These are phyloP conservation scores for Ictalurus punctatus DNA, from an alignment of 2,113 vertebrate genomes.

Conservation along the genomic window DNA sequence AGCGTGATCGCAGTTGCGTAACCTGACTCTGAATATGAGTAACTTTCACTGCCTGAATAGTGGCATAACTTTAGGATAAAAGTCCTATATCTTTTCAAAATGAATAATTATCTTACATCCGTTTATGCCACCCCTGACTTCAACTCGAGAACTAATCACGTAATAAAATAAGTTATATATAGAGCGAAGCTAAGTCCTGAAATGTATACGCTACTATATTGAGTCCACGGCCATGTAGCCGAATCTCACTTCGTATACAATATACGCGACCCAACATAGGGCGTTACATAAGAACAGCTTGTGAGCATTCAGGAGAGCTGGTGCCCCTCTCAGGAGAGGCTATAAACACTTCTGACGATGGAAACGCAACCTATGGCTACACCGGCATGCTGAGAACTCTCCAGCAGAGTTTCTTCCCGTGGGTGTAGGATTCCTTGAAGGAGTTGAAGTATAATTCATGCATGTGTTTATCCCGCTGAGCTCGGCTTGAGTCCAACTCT, in stretches of 20 bases:
- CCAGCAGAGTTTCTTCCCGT: neutral
- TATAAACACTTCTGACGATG: neutral
- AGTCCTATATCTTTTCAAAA: too few species aligned
- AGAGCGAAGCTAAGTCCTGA: neutral
- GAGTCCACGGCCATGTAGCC: too few species aligned
- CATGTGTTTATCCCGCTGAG: conserved; percentile 14
- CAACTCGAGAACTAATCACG: neutral
- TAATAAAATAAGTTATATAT: neutral
- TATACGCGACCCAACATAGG: too few species aligned
- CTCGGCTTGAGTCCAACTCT: conserved; percentile 7
- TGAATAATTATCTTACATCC: too few species aligned
- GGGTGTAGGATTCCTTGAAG: conserved; percentile 4
- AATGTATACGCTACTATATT: neutral
- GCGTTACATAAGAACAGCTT: neutral
- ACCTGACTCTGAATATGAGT: too few species aligned
- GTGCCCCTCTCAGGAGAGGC: neutral
- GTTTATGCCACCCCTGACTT: neutral
- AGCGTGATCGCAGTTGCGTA: neutral
- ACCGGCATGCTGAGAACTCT: neutral
- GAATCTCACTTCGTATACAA: too few species aligned
- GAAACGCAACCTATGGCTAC: conserved; percentile 3
- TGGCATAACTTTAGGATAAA: too few species aligned
- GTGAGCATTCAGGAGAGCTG: neutral
- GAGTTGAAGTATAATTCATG: conserved; percentile 8
- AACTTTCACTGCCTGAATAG: neutral